Base-by-base conservation (phyloP, 2,888 invertebrate species). In the Tineola bisselliella region DNA sequence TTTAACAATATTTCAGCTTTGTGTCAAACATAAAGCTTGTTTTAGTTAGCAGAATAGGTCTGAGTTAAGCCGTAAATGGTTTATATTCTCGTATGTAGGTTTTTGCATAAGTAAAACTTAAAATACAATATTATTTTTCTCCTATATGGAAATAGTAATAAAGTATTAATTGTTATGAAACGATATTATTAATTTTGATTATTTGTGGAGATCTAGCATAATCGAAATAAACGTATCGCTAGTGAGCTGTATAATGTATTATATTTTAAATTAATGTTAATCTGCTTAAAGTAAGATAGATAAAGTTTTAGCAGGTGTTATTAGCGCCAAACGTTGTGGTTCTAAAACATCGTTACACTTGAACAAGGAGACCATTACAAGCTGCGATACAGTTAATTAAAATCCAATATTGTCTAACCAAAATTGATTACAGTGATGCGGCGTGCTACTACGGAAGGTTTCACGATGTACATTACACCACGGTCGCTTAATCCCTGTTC, bases 331-430 rank as follows among this genome's bases (percentile, higher is more conserved):
- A 48, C 13, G 10, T 13, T 56, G 48, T 18, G 48, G 44, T 56
- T 30, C 30, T 5, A n/a, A 56, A 56, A 25, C 56, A 33, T 4
- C 8, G 33, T 58, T 58, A 15, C 33, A 33, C 33, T 33, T 33
- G 4, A 56, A 58, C 58, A 58, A 58, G 33, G 33, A 58, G 13
- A 33, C 31, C 58, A 58, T 58, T 58, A 58, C 58, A 69, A 74
- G 71, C 72, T 71, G 71, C 77, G 76, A 77, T 79, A 81, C 79
- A 77, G 77, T 80, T 86, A 87, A 87, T 87, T 87, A 84, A 84
- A 87, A 86, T 81, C 81, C 81, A 87, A 86, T 87, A 87, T 84
- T 86, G 84, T 82, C 79, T 81, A 83, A 86, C 86, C 81, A 76
- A 84, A 84, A 84, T 84, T 86, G 83, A 86, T 86, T 82, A 77